These are phyloP conservation scores for Kryptopterus vitreolus DNA, from an alignment of 2,797 vertebrate genomes.

Conservation along the genomic window DNA sequence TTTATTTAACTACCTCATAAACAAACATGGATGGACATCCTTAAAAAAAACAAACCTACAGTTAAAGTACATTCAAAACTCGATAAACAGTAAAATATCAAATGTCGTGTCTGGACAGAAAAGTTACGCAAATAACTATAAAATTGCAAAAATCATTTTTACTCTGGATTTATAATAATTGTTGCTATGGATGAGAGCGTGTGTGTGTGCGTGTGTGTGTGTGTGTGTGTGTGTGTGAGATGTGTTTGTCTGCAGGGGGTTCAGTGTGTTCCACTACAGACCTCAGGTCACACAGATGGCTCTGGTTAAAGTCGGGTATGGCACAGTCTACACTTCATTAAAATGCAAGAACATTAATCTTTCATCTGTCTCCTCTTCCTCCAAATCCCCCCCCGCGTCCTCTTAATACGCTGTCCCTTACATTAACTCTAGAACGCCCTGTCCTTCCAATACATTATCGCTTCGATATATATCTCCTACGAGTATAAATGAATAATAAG, in stretches of 20 bases:
- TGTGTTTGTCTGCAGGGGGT: constrained; percentile 23
- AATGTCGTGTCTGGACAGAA: no score
- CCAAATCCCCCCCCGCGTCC: background rate
- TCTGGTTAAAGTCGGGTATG: constrained; percentile 55
- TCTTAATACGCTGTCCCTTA: background rate
- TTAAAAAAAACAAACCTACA: background rate
- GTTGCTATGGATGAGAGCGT: background rate
- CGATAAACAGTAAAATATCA: no score
- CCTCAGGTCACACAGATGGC: constrained; percentile 58
- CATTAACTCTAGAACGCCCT: background rate
- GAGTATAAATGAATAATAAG: background rate
- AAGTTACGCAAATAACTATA: background rate
- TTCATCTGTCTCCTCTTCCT: constrained; percentile 12
- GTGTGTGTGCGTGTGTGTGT: background rate
- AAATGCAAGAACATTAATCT: constrained; percentile 50
- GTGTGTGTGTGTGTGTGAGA: constrained; percentile 3
- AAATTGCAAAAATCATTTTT: background rate
- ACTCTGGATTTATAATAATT: background rate
- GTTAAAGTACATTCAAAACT: background rate
- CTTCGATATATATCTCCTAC: background rate
- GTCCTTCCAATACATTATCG: background rate
- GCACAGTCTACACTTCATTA: constrained; percentile 62
- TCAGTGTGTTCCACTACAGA: constrained; percentile 29
- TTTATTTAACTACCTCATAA: no score
- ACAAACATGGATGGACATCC: background rate